Conservation (phyloP, 2,888 invertebrate species). For the Coelinius sp. region DNA sequence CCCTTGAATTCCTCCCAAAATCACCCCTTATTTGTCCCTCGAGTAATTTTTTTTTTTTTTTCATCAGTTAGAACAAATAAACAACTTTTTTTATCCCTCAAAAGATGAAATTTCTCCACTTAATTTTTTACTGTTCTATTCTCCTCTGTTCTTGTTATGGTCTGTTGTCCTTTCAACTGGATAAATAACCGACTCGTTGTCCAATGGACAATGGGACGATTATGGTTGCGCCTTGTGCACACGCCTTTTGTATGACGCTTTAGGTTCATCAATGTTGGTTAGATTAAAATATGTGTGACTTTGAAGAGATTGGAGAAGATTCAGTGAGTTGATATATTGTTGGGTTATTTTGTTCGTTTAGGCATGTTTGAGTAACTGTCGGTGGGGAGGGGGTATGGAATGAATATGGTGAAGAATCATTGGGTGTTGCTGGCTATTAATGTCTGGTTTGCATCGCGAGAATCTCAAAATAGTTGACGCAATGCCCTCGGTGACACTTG, state of each 20-base stretch:
- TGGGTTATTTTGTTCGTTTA: not conserved
- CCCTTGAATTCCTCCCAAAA: not conserved
- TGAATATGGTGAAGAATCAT: not conserved
- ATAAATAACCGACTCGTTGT: slow-evolving; percentile 55
- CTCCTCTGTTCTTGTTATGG: not conserved
- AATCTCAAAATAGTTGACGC: slow-evolving; percentile 27
- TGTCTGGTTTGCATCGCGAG: slow-evolving; percentile 1
- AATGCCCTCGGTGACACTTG: slow-evolving; percentile 8
- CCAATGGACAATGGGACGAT: slow-evolving; percentile 53
- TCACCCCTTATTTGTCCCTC: not conserved
- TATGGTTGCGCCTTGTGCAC: slow-evolving; percentile 47
- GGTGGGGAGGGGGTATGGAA: not conserved
- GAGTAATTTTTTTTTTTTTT: not conserved
- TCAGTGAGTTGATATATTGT: not conserved
- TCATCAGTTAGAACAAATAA: not conserved
- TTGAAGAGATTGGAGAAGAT: not conserved
- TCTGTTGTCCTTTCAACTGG: slow-evolving; percentile 36
- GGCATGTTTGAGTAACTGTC: not conserved
- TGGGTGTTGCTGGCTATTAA: not conserved
- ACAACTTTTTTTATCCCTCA: not conserved
- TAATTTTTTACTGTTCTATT: not conserved
- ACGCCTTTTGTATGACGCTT: slow-evolving; percentile 51
- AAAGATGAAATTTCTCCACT: not conserved
- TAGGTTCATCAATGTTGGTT: slow-evolving; percentile 54
- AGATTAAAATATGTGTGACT: slow-evolving; percentile 8